Percentiles rank a stretch among this genome's conserved stretches.
Evolutionary conservation across 2,113 vertebrate genomes (phyloP).

Genomic region (Zingel zingel): DNA sequence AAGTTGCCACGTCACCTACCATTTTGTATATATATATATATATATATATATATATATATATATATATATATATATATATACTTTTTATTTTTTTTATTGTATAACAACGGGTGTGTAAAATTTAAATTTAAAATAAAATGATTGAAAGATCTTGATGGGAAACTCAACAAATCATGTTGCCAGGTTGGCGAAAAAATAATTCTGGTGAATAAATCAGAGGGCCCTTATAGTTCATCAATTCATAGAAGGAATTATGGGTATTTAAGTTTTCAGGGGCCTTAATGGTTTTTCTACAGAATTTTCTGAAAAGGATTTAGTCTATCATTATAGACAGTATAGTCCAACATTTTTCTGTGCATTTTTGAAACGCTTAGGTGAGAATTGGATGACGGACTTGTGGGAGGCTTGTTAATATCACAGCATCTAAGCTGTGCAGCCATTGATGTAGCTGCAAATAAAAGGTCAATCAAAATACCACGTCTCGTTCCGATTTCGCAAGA

Average conservation of each 20-base stretch:
- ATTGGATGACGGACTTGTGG: too few species aligned
- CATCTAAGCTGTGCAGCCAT: background rate
- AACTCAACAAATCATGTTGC: background rate
- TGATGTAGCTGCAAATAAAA: slow-evolving; percentile 10
- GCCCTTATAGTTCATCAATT: background rate
- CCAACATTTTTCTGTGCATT: background rate
- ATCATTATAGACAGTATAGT: background rate
- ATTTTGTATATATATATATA: too few species aligned
- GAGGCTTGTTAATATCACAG: background rate
- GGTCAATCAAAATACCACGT: slow-evolving; percentile 10
- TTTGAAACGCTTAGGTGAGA: background rate
- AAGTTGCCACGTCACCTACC: too few species aligned
- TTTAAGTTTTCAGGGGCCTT: background rate
- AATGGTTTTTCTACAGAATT: background rate
- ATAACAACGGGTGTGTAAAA: too few species aligned
- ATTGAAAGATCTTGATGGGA: background rate
- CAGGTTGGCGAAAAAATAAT: background rate
- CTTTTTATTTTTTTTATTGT: too few species aligned
- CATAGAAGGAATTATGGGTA: background rate
- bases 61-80: too few species aligned
- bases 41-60: too few species aligned
- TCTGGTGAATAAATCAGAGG: background rate
- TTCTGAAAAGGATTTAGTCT: background rate
- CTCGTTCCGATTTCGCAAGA: background rate
- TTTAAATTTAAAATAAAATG: too few species aligned